Evolutionary conservation across 2,888 invertebrate genomes (phyloP), one percentile per base, ranked within the genome.

Genomic region (Ellobium chinense): DNA sequence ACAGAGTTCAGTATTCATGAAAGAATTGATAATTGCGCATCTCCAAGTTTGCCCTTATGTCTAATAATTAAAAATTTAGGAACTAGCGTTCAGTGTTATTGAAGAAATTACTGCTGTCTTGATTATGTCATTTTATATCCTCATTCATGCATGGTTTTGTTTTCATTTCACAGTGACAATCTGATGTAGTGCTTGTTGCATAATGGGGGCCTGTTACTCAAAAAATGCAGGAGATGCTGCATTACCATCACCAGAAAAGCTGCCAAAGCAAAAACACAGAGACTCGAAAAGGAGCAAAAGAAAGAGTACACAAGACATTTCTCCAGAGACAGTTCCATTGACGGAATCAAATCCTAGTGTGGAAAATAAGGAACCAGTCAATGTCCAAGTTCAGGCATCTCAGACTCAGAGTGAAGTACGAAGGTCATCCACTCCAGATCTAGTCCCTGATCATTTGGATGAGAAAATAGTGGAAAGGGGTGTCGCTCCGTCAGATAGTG

Each of bases 401-500:
- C 14, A 60, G 14, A n/a, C 60, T 7, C 14, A 14, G 60, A 24
- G 60, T 21, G 65, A 34, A 31, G 31, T 31, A 24, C 60, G 60
- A 36, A 34, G 58, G 14, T 56, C 66, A 9, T 56, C 66, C 66
- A 66, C 34, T 2, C 24, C 54, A 27, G 65, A 66, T 4, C 12
- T 76, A 21, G n/a, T 60, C 21, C 37, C 60, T 21, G 69, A 69
- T 4, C 27, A 37, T 58, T 18, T 56, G n/a, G 37, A 68, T 69
- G 36, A 68, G 68, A 68, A 69, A n/a, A 27, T 27, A 12, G 39
- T 37, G 37, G 72, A 78, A 7, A 63, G 60, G 36, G 81, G 80
- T 54, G 88, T 89, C 29, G 86, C 83, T 21, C 83, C 87, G 9
- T 89, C 89, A 36, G 90, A 90, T 82, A 89, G 88, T 83, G 89